These are phyloP conservation scores for Solen grandis DNA, from an alignment of 1,140 invertebrate genomes.

Conservation along the genomic window DNA sequence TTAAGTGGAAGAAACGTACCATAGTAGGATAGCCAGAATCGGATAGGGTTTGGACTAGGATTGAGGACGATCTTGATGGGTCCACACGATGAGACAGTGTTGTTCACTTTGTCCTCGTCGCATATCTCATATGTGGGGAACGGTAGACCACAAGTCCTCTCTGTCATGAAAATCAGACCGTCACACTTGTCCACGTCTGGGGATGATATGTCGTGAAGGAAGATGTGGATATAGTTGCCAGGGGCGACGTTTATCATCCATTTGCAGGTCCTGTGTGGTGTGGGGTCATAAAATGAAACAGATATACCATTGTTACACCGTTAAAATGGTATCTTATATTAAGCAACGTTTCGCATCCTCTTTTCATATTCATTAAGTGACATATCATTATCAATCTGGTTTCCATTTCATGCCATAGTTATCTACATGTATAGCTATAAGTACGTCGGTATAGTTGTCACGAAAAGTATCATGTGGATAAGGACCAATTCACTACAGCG, in stretches of 20 bases:
- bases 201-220: background rate
- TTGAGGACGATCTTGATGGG: background rate
- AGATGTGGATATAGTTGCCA: background rate
- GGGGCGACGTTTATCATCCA: background rate
- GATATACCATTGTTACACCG: too few relatives aligned
- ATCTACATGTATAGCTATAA: too few relatives aligned
- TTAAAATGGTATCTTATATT: too few relatives aligned
- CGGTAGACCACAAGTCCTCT: background rate
- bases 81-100: background rate
- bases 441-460: too few relatives aligned
- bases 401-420: too few relatives aligned
- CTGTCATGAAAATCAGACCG: background rate
- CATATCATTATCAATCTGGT: too few relatives aligned
- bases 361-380: too few relatives aligned
- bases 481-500: too few relatives aligned
- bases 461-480: too few relatives aligned
- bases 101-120: background rate
- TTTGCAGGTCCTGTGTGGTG: background rate
- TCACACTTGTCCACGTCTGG: background rate
- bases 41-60: background rate
- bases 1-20: background rate
- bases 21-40: background rate
- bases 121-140: background rate
- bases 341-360: too few relatives aligned
- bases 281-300: too few relatives aligned